Evolutionary conservation across 1,140 invertebrate genomes (phyloP), one percentile per base, ranked within the genome.

Genomic region (Cyphomyrmex costatus): DNA sequence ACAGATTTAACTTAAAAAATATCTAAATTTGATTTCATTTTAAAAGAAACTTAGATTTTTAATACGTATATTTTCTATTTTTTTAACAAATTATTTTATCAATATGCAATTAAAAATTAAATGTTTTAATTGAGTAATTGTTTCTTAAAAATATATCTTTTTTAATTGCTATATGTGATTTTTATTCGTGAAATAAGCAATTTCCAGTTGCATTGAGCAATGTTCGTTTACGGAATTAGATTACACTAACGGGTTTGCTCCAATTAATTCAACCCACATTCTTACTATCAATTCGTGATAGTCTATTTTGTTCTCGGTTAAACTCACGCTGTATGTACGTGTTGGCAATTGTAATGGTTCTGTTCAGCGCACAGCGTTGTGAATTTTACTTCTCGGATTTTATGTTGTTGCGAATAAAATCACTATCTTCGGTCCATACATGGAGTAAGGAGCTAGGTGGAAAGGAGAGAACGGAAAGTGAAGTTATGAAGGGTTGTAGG

Each of bases 201-300:
- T 82, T 82, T 73, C 66, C 66, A 33, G 21, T 42, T n/a, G 49
- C 10, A n/a, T 58, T 60, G 73, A 82, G 70, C 56, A 65, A 66
- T 3, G n/a, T 36, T 19, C 12, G 27, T 78, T 30, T 51, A 71
- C 60, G 85, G 76, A n/a, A 80, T 87, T 85, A 86, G 60, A 78
- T 85, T 63, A 30, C 61, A 8, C 27, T 49, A 74, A 33, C 33
- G 46, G n/a, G 7, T 61, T 30, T 58, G 24, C 16, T 14, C 42
- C 49, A 73, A 88, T 88, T 87, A 80, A 86, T 88, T 86, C 68
- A 42, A 63, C 14, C 33, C 36, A 24, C 61, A 58, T 66, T 78
- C 33, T 61, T 66, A 46, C 21, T 19, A 42, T 78, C 49, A 30
- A 85, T 61, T 78, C 49, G 33, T 12, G 24, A 56, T 63, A 78